A percentile compares a stretch with the other conserved stretches of the same genome.
Evolutionary conservation across 2,888 invertebrate species (phyloP).

Genomic region (Gymnocheta viridis): DNA sequence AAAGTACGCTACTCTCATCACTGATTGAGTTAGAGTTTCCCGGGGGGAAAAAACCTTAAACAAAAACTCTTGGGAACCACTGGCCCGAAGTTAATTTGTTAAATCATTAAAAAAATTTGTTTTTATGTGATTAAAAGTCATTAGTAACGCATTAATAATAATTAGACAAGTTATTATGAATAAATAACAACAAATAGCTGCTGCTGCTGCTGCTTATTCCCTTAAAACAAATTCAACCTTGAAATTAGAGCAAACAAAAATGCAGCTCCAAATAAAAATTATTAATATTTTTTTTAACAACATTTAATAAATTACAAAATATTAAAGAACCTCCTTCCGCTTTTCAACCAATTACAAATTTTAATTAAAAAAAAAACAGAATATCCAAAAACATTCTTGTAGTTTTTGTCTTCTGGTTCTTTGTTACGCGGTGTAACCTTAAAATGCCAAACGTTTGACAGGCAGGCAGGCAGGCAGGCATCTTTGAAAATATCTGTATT

Average conservation of each 20-base stretch:
- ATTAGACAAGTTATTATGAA: background rate
- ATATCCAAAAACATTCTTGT: background rate
- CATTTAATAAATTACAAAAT: background rate
- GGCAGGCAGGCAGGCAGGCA: no score
- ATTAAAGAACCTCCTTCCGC: background rate
- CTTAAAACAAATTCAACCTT: background rate
- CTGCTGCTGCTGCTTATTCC: background rate
- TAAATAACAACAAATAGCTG: background rate
- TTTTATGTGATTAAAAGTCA: background rate
- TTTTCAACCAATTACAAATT: background rate
- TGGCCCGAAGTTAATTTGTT: no score
- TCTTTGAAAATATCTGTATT: background rate
- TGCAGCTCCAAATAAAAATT: background rate
- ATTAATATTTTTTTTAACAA: background rate
- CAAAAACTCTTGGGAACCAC: no score
- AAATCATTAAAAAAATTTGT: no score
- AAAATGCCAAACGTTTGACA: constrained; percentile 50
- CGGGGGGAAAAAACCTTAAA: no score
- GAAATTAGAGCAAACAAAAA: background rate
- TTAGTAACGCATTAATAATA: background rate
- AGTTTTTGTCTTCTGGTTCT: background rate
- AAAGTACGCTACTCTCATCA: no score
- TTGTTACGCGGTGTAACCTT: constrained; percentile 3
- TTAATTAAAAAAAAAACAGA: background rate
- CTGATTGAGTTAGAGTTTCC: no score